A percentile compares a stretch with the other conserved stretches of the same genome.
These are phyloP conservation scores for Sturmia bella DNA, from an alignment of 2,888 invertebrate species.

Conservation along the genomic window DNA sequence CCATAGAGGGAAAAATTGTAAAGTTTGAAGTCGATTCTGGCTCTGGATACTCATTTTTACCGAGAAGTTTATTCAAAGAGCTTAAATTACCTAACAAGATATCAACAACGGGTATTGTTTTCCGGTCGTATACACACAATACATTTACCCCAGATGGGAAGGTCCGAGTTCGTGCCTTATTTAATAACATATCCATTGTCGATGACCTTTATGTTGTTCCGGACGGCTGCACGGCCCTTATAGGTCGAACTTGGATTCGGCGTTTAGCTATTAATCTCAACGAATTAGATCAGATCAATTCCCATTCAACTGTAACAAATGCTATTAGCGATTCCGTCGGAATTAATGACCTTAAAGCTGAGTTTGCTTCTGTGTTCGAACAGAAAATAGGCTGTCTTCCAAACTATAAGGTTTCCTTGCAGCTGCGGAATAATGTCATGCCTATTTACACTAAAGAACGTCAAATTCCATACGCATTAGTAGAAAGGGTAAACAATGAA, in stretches of 20 bases:
- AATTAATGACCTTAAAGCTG: background rate
- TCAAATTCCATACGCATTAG: slow-evolving; percentile 37
- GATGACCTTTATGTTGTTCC: slow-evolving; percentile 44
- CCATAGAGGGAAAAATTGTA: background rate
- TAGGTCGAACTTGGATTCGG: slow-evolving; percentile 10
- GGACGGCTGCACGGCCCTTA: slow-evolving; percentile 25
- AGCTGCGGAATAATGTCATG: slow-evolving; percentile 18
- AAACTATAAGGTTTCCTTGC: slow-evolving; percentile 10
- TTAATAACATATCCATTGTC: background rate
- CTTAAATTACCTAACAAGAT: background rate
- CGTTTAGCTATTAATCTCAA: slow-evolving; percentile 27
- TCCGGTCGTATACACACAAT: background rate
- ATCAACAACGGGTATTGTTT: background rate
- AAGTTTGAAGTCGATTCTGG: slow-evolving; percentile 26
- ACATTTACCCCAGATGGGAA: slow-evolving; percentile 1
- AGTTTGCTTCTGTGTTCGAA: slow-evolving; percentile 16
- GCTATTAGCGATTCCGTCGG: background rate
- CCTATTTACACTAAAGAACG: slow-evolving; percentile 36
- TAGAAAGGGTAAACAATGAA: slow-evolving; percentile 32
- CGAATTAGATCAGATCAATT: slow-evolving; percentile 7
- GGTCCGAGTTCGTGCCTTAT: background rate
- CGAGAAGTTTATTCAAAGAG: background rate
- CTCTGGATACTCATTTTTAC: background rate
- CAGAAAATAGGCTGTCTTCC: slow-evolving; percentile 27
- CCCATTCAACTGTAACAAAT: background rate